These are phyloP conservation scores for Morinoia aosen DNA, from an alignment of 2,888 invertebrate species.

Conservation along the genomic window DNA sequence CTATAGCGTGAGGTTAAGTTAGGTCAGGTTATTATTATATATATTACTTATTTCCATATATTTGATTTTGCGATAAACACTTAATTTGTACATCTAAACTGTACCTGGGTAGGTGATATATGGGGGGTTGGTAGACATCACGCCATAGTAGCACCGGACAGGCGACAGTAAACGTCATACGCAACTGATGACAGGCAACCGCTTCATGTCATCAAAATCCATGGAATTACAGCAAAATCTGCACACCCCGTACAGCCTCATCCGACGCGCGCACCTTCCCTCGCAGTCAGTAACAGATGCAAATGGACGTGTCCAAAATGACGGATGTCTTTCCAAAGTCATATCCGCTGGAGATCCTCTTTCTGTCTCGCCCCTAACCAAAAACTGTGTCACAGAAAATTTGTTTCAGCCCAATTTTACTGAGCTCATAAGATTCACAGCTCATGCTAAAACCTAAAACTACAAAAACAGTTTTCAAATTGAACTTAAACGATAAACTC, in stretches of 20 bases:
- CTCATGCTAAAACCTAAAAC: background rate
- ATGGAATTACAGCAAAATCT: background rate
- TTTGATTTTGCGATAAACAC: too few species aligned
- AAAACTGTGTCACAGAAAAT: background rate
- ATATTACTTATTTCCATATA: too few species aligned
- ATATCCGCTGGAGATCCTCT: background rate
- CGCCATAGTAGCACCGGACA: too few species aligned
- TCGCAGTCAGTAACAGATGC: slow-evolving; percentile 17
- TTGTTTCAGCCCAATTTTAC: background rate
- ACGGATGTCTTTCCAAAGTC: slow-evolving; percentile 3
- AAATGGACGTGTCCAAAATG: background rate
- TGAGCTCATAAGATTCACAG: background rate
- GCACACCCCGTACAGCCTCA: background rate
- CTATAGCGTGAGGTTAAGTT: too few species aligned
- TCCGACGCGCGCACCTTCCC: background rate
- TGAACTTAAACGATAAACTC: background rate
- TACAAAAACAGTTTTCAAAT: background rate
- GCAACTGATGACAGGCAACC: background rate
- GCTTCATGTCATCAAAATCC: background rate
- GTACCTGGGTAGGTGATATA: too few species aligned
- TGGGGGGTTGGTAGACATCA: too few species aligned
- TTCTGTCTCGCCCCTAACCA: background rate
- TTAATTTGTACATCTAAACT: too few species aligned
- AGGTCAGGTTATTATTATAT: too few species aligned
- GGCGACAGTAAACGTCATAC: too few species aligned